These are phyloP conservation scores for Nycteola revayana DNA, from an alignment of 2,888 invertebrate species.

Conservation along the genomic window DNA sequence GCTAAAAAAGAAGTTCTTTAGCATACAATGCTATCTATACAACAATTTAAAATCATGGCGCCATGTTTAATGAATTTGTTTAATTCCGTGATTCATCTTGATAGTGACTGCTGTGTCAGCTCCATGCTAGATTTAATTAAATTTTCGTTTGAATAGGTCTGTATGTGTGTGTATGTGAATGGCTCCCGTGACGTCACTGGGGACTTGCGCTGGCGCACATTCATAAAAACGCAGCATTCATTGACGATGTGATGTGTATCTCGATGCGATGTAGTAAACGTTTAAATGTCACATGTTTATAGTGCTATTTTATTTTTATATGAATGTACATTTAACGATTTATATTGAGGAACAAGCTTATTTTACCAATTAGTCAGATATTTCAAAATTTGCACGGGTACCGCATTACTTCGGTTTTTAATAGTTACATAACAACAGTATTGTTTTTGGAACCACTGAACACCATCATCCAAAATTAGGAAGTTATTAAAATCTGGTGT, in stretches of 20 bases:
- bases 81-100: slow-evolving; percentile 14
- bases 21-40: no score
- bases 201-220: slow-evolving; percentile 22
- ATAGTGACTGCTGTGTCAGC: slow-evolving; percentile 5
- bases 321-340: slow-evolving; percentile 25
- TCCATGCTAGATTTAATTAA: slow-evolving; percentile 25
- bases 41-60: no score
- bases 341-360: slow-evolving; percentile 37
- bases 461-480: no score
- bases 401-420: no score
- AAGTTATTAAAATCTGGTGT: no score
- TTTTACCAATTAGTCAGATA: no score
- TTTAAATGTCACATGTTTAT: slow-evolving; percentile 31
- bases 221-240: slow-evolving; percentile 38
- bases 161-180: slow-evolving; percentile 8
- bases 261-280: slow-evolving; percentile 22
- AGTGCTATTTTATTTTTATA: slow-evolving; percentile 35
- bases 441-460: no score
- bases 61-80: slow-evolving; percentile 13
- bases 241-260: slow-evolving; percentile 34
- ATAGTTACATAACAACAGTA: no score
- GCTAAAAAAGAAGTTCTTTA: no score
- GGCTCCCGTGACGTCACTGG: slow-evolving; percentile 22
- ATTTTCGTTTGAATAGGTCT: slow-evolving; percentile 22
- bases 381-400: no score